Evolutionary conservation across 2,113 vertebrate genomes (phyloP), one percentile per base, ranked within the genome.

Genomic region (Solea senegalensis): DNA sequence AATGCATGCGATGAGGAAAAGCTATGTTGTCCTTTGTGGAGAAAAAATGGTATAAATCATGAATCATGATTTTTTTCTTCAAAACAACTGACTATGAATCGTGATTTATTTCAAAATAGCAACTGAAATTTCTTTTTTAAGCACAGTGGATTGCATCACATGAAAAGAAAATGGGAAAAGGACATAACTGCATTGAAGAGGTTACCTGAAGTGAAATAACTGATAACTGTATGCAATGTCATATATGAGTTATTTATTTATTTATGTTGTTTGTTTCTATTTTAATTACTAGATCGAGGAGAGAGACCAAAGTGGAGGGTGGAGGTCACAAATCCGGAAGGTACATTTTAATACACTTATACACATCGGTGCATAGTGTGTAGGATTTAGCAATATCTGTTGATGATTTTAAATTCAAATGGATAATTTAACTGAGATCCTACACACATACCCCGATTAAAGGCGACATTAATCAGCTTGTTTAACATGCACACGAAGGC

Each of bases 301-400:
- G 94, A 78, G 95, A 96, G 60, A 90, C 91, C 59, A 76, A 66
- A 48, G 86, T 90, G 78, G 88, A 90, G 0, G 87, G 89, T 3
- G 94, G 92, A 57, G 82, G 49, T 13, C 92, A 92, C 73, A 96
- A 97, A 83, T 78, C 94, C 71, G 94, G 94, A 91, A 95, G 95
- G 95, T 95, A 79, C 84, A 41, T 11, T 13, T 15, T 4, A 28
- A 15, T 54, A 1, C 50, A 52, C 50, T 4, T 21, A 15, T 54
- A 1, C 50, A 52, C 50, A 21, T 21, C 21, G 21, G 21, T 21
- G 21, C 21, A n/a, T n/a, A 46, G 44, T 5, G 13, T 11, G 48
- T 15, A 21, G 21, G 21, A 21, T 21, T 21, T 21, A 21, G 21
- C 21, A 21, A 21, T 21, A 21, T 21, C 21, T 21, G 21, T 21